Percentiles rank a stretch among this genome's conserved stretches.
Conservation (phyloP, 2,113 vertebrate genomes). For the rat (Rattus norvegicus) region GRCr8 NC_086037.1:48097501-48098000, state of each 20-base stretch:
- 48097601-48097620: neutral
- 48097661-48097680: neutral
- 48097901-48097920: constrained; percentile 14
- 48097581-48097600: neutral
- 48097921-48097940: neutral
- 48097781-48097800: neutral
- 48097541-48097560: neutral
- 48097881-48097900: neutral
- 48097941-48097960: neutral
- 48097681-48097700: neutral
- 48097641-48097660: neutral
- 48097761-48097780: neutral
- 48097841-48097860: neutral
- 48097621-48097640: neutral
- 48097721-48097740: neutral
- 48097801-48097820: neutral
- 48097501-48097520: neutral
- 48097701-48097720: neutral
- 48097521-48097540: too few relatives aligned
- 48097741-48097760: neutral
- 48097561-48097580: too few relatives aligned
- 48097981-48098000: neutral
- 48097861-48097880: neutral
- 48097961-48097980: neutral
- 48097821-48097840: neutral